phyloP scores from a whole-genome alignment of 2,797 vertebrate genomes.

The Spea hammondii region DNA sequence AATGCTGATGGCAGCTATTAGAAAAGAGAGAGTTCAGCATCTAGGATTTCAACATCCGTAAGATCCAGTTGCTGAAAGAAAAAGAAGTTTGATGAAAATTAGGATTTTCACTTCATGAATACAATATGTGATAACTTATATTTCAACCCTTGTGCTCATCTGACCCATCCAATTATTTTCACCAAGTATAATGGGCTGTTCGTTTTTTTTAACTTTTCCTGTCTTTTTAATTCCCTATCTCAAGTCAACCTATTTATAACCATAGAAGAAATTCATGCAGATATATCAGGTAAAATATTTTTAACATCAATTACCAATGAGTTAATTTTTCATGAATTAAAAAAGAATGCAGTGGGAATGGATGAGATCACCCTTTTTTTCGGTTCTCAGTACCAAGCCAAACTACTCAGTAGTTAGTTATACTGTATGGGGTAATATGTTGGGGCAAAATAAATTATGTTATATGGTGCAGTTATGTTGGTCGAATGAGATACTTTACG shows the following conservation, averaged over 20 bases:
- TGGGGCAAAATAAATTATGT: too few relatives aligned
- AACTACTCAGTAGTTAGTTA: too few relatives aligned
- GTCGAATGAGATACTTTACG: too few relatives aligned
- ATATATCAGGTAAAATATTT: too few relatives aligned
- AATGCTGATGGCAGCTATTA: constrained; percentile 29
- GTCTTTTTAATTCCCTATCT: constrained; percentile 19
- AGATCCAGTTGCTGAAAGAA: constrained; percentile 30
- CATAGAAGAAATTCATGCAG: background rate
- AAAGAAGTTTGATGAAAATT: constrained; percentile 27
- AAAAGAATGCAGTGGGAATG: too few relatives aligned
- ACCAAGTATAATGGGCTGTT: constrained; percentile 35
- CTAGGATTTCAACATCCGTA: constrained; percentile 18
- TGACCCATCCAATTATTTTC: constrained; percentile 38
- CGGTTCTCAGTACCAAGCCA: too few relatives aligned
- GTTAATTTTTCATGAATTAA: too few relatives aligned
- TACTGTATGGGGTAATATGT: too few relatives aligned
- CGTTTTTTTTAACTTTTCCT: constrained; percentile 22
- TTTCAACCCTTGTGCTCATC: constrained; percentile 48
- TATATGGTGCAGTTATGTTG: too few relatives aligned
- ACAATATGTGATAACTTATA: constrained; percentile 42
- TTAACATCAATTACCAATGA: too few relatives aligned
- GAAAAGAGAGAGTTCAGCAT: constrained; percentile 19
- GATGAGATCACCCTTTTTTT: too few relatives aligned
- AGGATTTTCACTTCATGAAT: constrained; percentile 30
- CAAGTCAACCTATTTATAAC: constrained; percentile 20